A percentile compares a stretch with the other conserved stretches of the same genome.
These are phyloP conservation scores for Xylocopa sonorina DNA, from an alignment of 1,140 invertebrate genomes.

Conservation along the genomic window DNA sequence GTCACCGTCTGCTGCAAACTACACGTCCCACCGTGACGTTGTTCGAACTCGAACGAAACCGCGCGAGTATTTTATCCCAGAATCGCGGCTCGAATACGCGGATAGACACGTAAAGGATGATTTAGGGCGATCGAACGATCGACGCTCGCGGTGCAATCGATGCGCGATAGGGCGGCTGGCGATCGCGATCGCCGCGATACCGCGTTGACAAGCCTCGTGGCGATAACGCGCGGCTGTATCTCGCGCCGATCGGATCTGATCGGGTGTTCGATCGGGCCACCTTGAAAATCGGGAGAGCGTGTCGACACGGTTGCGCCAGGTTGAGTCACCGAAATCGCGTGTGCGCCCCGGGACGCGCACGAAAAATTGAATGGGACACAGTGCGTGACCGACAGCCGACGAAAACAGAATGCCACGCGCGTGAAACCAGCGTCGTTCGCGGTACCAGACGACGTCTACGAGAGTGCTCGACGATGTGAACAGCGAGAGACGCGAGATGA, in stretches of 20 bases:
- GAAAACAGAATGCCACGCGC: neutral
- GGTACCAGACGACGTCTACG: neutral
- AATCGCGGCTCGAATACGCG: neutral
- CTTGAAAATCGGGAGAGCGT: slow-evolving; percentile 20
- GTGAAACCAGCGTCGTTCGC: neutral
- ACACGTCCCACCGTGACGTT: neutral
- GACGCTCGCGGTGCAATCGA: slow-evolving; percentile 17
- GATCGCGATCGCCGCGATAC: slow-evolving; percentile 16
- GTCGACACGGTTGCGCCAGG: neutral
- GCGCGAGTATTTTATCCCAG: too few relatives aligned
- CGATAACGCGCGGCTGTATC: slow-evolving; percentile 29
- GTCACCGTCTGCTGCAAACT: too few relatives aligned
- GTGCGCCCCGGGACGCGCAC: neutral
- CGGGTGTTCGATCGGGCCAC: slow-evolving; percentile 1
- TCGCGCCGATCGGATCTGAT: slow-evolving; percentile 22
- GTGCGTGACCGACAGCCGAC: neutral
- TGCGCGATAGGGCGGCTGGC: slow-evolving; percentile 17
- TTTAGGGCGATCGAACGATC: neutral
- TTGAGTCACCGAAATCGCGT: slow-evolving; percentile 13
- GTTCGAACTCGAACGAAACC: neutral
- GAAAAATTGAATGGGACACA: neutral
- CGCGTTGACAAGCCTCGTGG: slow-evolving; percentile 11
- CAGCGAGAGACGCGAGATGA: slow-evolving; percentile 68
- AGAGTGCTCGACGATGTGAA: too few relatives aligned
- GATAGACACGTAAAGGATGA: too few relatives aligned